Evolutionary conservation across 2,113 vertebrate genomes (phyloP).

Genomic region (Caranx ignobilis): DNA sequence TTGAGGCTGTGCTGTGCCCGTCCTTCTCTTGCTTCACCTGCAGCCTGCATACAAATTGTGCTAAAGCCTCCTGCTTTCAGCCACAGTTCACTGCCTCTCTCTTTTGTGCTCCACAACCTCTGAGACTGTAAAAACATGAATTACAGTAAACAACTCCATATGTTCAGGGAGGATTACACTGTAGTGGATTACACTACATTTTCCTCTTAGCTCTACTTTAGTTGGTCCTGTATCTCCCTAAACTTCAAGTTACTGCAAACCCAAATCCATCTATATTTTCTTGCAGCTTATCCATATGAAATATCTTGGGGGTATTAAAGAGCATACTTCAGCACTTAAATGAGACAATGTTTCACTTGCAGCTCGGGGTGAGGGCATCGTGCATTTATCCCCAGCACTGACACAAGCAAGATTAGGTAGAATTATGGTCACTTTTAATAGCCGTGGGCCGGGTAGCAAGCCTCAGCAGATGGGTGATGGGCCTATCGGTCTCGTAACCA

Average conservation of each 20-base stretch:
- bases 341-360: conserved; percentile 60
- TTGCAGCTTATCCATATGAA: conserved; percentile 36
- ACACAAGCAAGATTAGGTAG: conserved; percentile 76
- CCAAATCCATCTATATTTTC: neutral
- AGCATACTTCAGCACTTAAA: conserved; percentile 36
- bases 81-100: neutral
- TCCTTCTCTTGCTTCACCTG: conserved; percentile 25
- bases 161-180: neutral
- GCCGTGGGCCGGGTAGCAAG: conserved; percentile 35
- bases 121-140: conserved; percentile 19
- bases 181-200: neutral
- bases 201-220: neutral
- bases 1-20: neutral
- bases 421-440: conserved; percentile 72
- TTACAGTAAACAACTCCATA: conserved; percentile 22
- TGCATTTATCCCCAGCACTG: conserved; percentile 56
- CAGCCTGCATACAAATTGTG: conserved; percentile 48
- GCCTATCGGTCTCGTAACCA: conserved; percentile 46
- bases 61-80: conserved; percentile 7
- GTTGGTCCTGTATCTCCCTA: neutral
- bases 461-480: conserved; percentile 51
- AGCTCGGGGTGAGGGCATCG: conserved; percentile 53
- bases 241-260: conserved; percentile 1
- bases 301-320: conserved; percentile 26
- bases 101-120: conserved; percentile 25